phyloP scores from a whole-genome alignment of 1,140 invertebrate genomes.

The Laodelphax striatellus region DNA sequence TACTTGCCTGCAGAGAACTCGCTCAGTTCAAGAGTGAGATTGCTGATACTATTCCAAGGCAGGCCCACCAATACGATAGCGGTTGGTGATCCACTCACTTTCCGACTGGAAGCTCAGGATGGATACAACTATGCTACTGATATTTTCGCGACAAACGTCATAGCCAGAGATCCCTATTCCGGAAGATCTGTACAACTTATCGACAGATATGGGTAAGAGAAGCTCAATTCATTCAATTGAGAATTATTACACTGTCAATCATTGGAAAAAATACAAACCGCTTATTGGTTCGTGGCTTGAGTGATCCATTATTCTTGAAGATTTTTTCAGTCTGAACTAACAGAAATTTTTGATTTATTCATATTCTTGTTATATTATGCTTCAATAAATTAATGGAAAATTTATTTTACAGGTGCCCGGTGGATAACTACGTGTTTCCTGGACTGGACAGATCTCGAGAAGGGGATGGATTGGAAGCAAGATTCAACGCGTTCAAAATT shows the following conservation, averaged over 20 bases:
- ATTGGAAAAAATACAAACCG: no score
- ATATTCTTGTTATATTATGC: no score
- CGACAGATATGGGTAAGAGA: conserved; percentile 68
- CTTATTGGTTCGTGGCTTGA: no score
- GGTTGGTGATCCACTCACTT: conserved; percentile 85
- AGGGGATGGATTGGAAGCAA: conserved; percentile 75
- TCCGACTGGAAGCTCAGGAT: conserved; percentile 77
- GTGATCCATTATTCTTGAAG: no score
- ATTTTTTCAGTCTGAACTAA: no score
- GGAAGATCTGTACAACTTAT: conserved; percentile 80
- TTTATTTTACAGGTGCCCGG: conserved; percentile 56
- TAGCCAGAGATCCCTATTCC: conserved; percentile 86
- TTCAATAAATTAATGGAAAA: no score
- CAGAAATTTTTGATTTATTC: no score
- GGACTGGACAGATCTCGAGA: conserved; percentile 74
- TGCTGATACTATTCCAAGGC: conserved; percentile 78
- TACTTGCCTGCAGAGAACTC: conserved; percentile 84
- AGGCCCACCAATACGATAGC: conserved; percentile 85
- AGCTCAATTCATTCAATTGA: background rate
- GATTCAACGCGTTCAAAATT: conserved; percentile 91
- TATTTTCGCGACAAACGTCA: conserved; percentile 86
- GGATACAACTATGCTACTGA: conserved; percentile 80
- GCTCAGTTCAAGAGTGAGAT: conserved; percentile 69
- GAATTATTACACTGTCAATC: background rate
- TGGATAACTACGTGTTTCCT: conserved; percentile 85